Conservation (phyloP, 2,888 invertebrate genomes). For the Eupsilia transversa region DNA sequence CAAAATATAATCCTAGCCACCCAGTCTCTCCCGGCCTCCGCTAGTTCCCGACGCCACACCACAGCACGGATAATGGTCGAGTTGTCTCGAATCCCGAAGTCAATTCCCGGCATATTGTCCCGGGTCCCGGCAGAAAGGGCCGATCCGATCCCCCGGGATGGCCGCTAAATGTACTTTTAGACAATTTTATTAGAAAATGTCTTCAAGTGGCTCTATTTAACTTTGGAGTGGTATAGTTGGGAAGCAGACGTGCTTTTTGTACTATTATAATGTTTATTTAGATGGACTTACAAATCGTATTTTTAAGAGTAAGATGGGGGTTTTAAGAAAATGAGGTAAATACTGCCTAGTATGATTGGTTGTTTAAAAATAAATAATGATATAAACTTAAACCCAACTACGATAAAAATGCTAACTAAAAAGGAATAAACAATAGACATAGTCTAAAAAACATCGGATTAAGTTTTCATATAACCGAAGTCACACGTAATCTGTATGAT, state of each 20-base stretch:
- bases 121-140: conserved; percentile 74
- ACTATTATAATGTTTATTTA: background rate
- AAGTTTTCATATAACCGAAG: too few relatives aligned
- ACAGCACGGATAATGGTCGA: conserved; percentile 78
- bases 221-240: conserved; percentile 32
- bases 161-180: conserved; percentile 73
- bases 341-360: background rate
- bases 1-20: background rate
- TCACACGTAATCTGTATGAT: too few relatives aligned
- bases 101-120: conserved; percentile 85
- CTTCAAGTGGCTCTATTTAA: conserved; percentile 59
- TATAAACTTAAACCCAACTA: too few relatives aligned
- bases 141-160: conserved; percentile 66
- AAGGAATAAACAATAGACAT: too few relatives aligned
- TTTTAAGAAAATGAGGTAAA: too few relatives aligned
- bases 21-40: background rate
- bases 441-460: too few relatives aligned
- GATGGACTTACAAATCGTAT: background rate
- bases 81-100: conserved; percentile 87
- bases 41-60: conserved; percentile 54
- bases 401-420: too few relatives aligned
- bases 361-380: too few relatives aligned
- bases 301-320: background rate
- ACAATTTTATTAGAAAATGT: conserved; percentile 73
- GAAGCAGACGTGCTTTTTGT: background rate